Evolutionary conservation across 2,888 invertebrate species (phyloP), one percentile per base, ranked within the genome.

Genomic region (Conchocele bisecta): DNA sequence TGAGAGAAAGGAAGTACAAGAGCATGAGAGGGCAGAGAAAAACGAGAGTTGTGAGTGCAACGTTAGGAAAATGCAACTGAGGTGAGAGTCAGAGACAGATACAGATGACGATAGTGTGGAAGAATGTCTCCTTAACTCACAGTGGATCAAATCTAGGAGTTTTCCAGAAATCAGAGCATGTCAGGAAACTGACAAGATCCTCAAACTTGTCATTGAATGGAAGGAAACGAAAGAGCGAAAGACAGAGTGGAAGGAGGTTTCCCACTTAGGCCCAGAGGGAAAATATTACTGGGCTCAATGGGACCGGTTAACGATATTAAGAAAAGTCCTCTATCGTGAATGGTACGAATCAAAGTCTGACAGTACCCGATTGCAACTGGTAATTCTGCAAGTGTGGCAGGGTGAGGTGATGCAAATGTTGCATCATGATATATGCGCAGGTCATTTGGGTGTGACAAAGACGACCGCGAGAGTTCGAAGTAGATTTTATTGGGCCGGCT

Each of bases 381-480:
- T 56, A 0, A 1, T 56, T 15, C 39, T 28, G 11, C 28, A 41
- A n/a, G 29, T n/a, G 20, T 56, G 56, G 56, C 37, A 35, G 4
- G 11, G 26, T 15, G 41, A 56, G 2, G 41, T 37, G 5, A 2
- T 56, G 5, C 15, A 35, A 11, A 2, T 56, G 22, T 39, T 56
- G 13, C 56, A 39, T 24, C 26, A 37, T 1, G 20, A 56, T n/a
- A 22, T 39, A 1, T 15, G 31, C 11, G 44, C 56, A 22, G 73
- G 73, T 42, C 73, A 73, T 44, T 42, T 65, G 3, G 70, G 64
- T 13, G 28, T 59, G 6, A 41, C 39, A 29, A 44, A 53, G 33
- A 71, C 61, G n/a, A 33, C 37, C 6, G 57, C 33, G 3, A 33
- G 51, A 9, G 17, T 61, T 9, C 33, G 29, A 11, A 15, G 31